phyloP scores from a whole-genome alignment of 2,888 invertebrate species.

The Halictus quadricinctus region DNA sequence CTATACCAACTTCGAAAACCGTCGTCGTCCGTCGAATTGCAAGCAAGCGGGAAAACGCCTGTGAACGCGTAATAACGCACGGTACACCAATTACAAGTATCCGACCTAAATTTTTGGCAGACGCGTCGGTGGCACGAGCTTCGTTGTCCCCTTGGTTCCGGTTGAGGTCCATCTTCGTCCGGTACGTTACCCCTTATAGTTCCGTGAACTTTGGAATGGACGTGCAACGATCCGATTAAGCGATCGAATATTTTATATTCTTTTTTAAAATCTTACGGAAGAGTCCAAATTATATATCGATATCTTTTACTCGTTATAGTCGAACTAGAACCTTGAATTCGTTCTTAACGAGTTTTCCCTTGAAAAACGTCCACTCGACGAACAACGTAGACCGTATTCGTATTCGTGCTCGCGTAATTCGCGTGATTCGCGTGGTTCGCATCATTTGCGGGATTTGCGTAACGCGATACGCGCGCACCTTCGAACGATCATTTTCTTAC shows the following conservation, averaged over 20 bases:
- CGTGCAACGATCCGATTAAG: no score
- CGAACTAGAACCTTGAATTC: not conserved
- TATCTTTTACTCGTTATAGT: no score
- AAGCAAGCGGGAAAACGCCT: not conserved
- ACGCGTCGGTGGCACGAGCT: no score
- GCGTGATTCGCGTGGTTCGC: no score
- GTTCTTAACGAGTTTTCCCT: not conserved
- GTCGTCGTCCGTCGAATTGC: not conserved
- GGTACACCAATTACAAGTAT: not conserved
- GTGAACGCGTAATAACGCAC: not conserved
- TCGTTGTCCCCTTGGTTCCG: not conserved
- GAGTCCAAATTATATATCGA: no score
- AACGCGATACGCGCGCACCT: not conserved
- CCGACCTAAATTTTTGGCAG: not conserved
- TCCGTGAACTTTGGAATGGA: no score
- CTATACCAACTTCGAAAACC: not conserved
- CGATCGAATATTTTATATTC: no score
- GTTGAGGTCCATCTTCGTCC: no score
- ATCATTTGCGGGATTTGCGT: not conserved
- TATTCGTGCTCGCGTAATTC: not conserved
- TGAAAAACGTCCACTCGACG: not conserved
- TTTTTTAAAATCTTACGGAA: no score
- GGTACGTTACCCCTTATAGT: no score
- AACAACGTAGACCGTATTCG: not conserved
- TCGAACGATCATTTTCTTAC: not conserved